Conservation (phyloP, 2,888 invertebrate species). For the Acronicta aceris region DNA sequence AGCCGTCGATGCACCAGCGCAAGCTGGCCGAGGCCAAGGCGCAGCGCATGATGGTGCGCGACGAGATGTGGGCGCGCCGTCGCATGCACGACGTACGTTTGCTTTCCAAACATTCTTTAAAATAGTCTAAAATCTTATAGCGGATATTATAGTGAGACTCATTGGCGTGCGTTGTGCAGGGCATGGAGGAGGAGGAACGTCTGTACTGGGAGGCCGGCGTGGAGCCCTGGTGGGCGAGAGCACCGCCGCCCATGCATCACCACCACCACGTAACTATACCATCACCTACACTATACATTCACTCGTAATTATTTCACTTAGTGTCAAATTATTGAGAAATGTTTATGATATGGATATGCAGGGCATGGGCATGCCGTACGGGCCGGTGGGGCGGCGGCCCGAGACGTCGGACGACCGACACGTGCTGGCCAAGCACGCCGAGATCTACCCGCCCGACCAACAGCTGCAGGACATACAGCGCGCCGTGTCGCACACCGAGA, state of each 20-base stretch:
- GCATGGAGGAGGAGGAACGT: slow-evolving; percentile 94
- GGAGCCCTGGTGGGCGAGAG: slow-evolving; percentile 89
- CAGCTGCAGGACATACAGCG: slow-evolving; percentile 90
- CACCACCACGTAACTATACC: slow-evolving; percentile 69
- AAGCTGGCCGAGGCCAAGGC: slow-evolving; percentile 96
- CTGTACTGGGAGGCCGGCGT: slow-evolving; percentile 96
- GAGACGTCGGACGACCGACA: slow-evolving; percentile 99
- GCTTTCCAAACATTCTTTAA: no score
- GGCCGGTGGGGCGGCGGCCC: slow-evolving; percentile 92
- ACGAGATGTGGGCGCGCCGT: slow-evolving; percentile 91
- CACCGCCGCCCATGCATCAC: slow-evolving; percentile 77
- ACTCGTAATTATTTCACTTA: no score
- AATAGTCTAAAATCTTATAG: no score
- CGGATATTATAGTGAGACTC: no score
- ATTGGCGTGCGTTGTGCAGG: no score
- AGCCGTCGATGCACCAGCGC: slow-evolving; percentile 95
- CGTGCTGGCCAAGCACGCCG: slow-evolving; percentile 97
- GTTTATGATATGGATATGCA: slow-evolving; percentile 1
- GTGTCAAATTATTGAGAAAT: no score
- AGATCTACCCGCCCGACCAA: slow-evolving; percentile 97
- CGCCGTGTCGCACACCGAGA: no score
- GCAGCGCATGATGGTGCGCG: slow-evolving; percentile 92
- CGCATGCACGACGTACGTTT: slow-evolving; percentile 89
- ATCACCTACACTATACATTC: no score
- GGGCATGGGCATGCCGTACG: slow-evolving; percentile 73